These are phyloP conservation scores for Troilus luridus DNA, from an alignment of 2,888 invertebrate genomes.

Conservation along the genomic window DNA sequence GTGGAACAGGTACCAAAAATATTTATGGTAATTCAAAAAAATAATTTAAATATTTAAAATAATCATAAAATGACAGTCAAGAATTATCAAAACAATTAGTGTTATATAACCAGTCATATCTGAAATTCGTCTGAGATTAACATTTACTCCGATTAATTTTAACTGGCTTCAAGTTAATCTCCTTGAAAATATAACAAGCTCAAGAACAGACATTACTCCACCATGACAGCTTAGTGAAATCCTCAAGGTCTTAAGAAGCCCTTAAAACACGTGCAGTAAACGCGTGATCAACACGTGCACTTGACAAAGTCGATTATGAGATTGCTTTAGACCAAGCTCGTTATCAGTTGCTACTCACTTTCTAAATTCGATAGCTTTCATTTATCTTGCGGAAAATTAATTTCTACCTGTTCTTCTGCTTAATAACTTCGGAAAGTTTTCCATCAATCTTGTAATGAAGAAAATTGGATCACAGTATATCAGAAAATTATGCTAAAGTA, in stretches of 20 bases:
- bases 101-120: background rate
- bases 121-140: background rate
- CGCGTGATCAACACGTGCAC: background rate
- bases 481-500: background rate
- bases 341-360: background rate
- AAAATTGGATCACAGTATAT: background rate
- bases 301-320: slow-evolving; percentile 5
- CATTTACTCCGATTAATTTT: background rate
- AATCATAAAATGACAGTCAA: too few relatives aligned
- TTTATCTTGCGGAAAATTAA: slow-evolving; percentile 3
- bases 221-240: background rate
- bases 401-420: background rate
- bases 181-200: background rate
- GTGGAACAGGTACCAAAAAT: too few relatives aligned
- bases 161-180: background rate
- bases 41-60: too few relatives aligned
- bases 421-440: background rate
- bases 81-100: too few relatives aligned
- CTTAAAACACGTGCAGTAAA: background rate
- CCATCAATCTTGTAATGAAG: background rate
- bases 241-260: background rate
- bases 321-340: background rate
- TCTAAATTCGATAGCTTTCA: too few relatives aligned
- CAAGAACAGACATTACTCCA: background rate
- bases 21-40: too few relatives aligned